phyloP scores from a whole-genome alignment of 2,113 vertebrate genomes.

The Pygoscelis antarcticus region DNA sequence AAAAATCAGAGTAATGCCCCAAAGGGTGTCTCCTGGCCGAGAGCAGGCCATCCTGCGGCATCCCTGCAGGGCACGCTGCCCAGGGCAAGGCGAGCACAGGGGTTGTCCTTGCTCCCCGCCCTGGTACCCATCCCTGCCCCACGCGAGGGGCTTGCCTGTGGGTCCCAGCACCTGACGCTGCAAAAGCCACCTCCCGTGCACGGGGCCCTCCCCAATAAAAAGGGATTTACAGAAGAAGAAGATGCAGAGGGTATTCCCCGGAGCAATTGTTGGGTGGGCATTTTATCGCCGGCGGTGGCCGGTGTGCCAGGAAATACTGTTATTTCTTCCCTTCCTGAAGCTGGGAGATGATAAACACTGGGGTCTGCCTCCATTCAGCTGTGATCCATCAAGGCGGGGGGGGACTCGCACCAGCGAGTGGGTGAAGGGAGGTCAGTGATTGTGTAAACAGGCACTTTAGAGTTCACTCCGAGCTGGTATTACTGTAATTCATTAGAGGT shows the following conservation, averaged over 20 bases:
- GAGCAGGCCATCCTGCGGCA: background rate
- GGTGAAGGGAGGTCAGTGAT: constrained; percentile 55
- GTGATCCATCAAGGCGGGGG: constrained; percentile 48
- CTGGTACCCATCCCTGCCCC: background rate
- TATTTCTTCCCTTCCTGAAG: background rate
- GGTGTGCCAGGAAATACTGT: background rate
- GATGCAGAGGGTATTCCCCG: background rate
- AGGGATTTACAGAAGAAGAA: too few relatives aligned
- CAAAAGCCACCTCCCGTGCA: fast-evolving
- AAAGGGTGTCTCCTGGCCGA: background rate
- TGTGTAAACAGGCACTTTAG: constrained; percentile 71
- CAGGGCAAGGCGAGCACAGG: background rate
- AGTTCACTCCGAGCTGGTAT: constrained; percentile 41
- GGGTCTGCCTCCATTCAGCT: constrained; percentile 51
- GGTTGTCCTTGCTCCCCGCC: background rate
- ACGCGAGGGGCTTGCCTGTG: fast-evolving
- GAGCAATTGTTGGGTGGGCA: background rate
- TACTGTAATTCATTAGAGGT: constrained; percentile 63
- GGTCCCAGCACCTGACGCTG: background rate
- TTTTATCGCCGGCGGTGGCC: background rate
- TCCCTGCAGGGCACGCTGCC: background rate
- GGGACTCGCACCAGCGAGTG: background rate
- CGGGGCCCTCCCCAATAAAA: background rate
- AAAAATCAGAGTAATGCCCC: background rate
- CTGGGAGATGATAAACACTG: constrained; percentile 33